Evolutionary conservation across 2,797 vertebrate species (phyloP).

Genomic region (Falco cherrug): DNA sequence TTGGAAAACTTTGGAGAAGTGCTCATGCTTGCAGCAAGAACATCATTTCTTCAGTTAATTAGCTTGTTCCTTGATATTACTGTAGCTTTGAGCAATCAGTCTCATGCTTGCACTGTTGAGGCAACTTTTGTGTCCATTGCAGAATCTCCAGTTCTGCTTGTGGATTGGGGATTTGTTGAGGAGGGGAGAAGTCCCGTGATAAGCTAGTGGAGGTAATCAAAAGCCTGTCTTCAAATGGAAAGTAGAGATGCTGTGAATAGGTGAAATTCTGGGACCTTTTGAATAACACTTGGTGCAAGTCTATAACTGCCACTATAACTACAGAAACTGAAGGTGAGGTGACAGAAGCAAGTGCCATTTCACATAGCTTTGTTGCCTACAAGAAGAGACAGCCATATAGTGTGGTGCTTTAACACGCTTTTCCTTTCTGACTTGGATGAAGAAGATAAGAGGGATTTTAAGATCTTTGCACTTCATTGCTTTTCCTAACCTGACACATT

Average conservation of each 20-base stretch:
- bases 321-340: neutral
- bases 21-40: neutral
- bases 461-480: neutral
- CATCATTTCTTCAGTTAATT: neutral
- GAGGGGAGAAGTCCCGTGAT: neutral
- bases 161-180: neutral
- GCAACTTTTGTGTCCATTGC: accelerated
- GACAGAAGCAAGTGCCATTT: neutral
- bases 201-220: neutral
- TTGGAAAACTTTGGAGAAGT: neutral
- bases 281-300: neutral
- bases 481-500: neutral
- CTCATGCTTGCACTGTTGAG: neutral
- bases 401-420: neutral
- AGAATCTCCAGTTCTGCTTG: neutral
- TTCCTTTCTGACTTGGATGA: neutral
- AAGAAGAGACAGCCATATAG: neutral
- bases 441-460: neutral
- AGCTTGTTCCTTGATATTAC: neutral
- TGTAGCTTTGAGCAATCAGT: neutral
- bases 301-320: neutral
- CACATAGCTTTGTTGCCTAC: neutral
- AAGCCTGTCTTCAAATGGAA: neutral
- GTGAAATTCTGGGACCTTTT: neutral
- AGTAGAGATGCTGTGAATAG: neutral